Conservation (phyloP, 2,113 vertebrate species). For the Diglossa brunneiventris region DNA sequence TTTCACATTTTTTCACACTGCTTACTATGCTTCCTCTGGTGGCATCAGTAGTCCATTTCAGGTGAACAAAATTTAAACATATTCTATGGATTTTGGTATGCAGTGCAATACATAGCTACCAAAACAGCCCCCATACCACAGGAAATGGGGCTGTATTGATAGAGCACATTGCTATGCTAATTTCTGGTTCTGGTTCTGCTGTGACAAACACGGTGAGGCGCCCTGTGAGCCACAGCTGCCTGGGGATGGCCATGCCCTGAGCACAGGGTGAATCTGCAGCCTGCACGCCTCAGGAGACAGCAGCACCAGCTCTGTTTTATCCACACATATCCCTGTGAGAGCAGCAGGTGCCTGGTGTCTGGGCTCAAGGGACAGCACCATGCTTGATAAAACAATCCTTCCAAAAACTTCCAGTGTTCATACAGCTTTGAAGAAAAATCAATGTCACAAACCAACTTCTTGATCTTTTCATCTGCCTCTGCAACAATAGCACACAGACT, state of each 20-base stretch:
- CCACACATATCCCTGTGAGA: neutral
- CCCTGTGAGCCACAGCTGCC: neutral
- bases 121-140: neutral
- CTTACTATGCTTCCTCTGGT: neutral
- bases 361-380: neutral
- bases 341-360: neutral
- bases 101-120: neutral
- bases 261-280: neutral
- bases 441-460: neutral
- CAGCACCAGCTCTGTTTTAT: fast-evolving
- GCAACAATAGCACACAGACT: neutral
- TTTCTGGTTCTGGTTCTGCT: neutral
- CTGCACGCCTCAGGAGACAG: neutral
- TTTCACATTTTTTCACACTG: neutral
- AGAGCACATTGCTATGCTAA: fast-evolving
- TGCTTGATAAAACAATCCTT: neutral
- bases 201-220: fast-evolving
- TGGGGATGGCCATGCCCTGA: neutral
- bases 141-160: neutral
- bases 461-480: neutral
- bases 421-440: neutral
- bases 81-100: neutral
- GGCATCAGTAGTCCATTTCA: neutral
- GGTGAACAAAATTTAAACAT: neutral
- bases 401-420: neutral